Conservation (phyloP, 2,888 invertebrate species). For the Holacanthella duospinosa region DNA sequence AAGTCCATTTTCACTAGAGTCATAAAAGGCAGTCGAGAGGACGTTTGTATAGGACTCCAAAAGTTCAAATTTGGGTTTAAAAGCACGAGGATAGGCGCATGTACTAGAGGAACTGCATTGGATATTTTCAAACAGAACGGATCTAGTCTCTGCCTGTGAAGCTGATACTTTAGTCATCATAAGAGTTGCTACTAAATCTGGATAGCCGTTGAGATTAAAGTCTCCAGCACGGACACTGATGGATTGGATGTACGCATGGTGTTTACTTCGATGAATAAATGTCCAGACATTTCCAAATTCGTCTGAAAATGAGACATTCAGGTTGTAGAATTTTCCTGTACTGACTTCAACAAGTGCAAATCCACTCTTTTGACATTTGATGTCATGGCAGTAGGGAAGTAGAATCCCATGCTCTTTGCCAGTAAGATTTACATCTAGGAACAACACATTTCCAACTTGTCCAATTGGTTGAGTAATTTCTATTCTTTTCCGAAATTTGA, state of each 20-base stretch:
- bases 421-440: conserved; percentile 74
- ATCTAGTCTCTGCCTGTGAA: conserved; percentile 42
- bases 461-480: background rate
- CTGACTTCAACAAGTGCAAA: conserved; percentile 6
- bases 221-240: conserved; percentile 80
- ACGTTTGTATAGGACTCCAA: conserved; percentile 60
- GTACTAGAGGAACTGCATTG: conserved; percentile 46
- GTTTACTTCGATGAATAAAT: conserved; percentile 46
- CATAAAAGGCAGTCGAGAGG: conserved; percentile 78
- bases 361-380: conserved; percentile 46
- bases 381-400: conserved; percentile 67
- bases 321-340: conserved; percentile 51
- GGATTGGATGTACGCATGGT: conserved; percentile 41
- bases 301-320: conserved; percentile 63
- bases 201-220: conserved; percentile 91
- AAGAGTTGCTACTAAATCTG: conserved; percentile 71
- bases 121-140: conserved; percentile 69
- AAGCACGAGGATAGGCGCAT: conserved; percentile 62
- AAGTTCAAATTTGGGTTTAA: conserved; percentile 64
- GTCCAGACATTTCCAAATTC: conserved; percentile 54
- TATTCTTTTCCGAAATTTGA: background rate
- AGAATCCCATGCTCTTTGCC: conserved; percentile 65
- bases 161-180: conserved; percentile 38
- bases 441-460: conserved; percentile 63
- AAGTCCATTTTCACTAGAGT: conserved; percentile 86